Conservation (phyloP, 2,113 vertebrate species). For the Riparia riparia region DNA sequence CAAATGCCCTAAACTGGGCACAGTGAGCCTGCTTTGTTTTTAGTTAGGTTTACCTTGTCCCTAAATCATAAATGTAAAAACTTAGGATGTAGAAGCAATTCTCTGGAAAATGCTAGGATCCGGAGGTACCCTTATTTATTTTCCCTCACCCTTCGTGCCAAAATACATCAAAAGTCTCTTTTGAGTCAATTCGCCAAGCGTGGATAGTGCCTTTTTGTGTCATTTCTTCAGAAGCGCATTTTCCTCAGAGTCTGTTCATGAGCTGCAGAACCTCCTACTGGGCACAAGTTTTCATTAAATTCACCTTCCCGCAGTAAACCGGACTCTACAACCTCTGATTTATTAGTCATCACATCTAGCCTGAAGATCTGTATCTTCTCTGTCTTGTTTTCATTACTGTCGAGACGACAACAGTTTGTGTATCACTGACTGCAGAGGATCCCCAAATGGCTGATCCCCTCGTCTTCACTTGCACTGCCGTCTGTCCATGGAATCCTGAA, state of each 20-base stretch:
- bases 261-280: background rate
- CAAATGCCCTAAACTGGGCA: background rate
- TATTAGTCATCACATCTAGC: background rate
- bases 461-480: background rate
- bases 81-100: background rate
- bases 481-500: background rate
- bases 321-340: background rate
- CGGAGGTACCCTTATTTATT: background rate
- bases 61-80: background rate
- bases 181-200: background rate
- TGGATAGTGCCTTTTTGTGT: background rate
- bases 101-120: background rate
- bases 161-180: background rate
- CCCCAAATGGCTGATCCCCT: background rate
- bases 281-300: background rate
- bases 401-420: background rate
- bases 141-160: background rate
- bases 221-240: accelerated
- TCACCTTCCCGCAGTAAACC: background rate
- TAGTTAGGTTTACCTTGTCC: background rate
- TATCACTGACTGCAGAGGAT: background rate
- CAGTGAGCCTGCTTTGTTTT: background rate
- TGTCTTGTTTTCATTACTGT: background rate
- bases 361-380: background rate
- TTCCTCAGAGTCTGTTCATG: background rate